Base-by-base conservation (phyloP, 2,888 invertebrate genomes). In the Drosophila subquinaria region DNA sequence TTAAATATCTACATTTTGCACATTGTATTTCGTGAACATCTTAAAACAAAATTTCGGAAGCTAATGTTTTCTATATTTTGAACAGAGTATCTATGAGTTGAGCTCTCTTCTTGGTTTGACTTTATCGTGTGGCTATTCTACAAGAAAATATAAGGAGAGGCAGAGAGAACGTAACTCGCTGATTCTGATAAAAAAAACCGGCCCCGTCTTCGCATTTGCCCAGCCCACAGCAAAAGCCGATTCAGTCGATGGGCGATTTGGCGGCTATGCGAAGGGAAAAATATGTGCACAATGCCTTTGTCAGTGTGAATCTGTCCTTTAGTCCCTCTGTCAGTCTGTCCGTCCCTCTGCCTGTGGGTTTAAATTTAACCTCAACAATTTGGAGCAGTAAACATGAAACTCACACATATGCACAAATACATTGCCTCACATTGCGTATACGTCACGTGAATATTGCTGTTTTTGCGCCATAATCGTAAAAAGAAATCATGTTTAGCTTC, bases 311-410 rank as follows among this genome's bases (percentile, higher is more conserved):
- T 48, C 15, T 20, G 38, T 33, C n/a, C 11, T 33, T 42, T 35
- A 11, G 23, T 35, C 42, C 33, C 17, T 48, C 45, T 1, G 35
- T 38, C 40, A 45, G 27, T 56, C 42, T 50, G 43, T 33, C 17
- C 0, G 35, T 43, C 40, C 43, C 20, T 56, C 42, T 51, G 43
- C 27, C 13, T 48, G 59, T 48, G 23, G 50, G 47, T 55, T 84
- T 71, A 73, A 73, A 70, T 69, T 66, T 67, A 79, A 87, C 89
- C 82, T 87, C 69, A 84, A 66, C 73, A 69, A 68, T 82, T 84
- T 73, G 67, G 71, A 59, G 65, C 68, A 52, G 53, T 56, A 67
- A 81, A 55, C 69, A 73, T 75, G 71, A 63, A 61, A 36, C 23
- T 48, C 65, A 43, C 64, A 63, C 27, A 53, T 27, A 53, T 8